Percentiles rank a stretch among this genome's conserved stretches.
These are phyloP conservation scores for Neoscelio sp. DNA, from an alignment of 2,888 invertebrate genomes.

Conservation along the genomic window DNA sequence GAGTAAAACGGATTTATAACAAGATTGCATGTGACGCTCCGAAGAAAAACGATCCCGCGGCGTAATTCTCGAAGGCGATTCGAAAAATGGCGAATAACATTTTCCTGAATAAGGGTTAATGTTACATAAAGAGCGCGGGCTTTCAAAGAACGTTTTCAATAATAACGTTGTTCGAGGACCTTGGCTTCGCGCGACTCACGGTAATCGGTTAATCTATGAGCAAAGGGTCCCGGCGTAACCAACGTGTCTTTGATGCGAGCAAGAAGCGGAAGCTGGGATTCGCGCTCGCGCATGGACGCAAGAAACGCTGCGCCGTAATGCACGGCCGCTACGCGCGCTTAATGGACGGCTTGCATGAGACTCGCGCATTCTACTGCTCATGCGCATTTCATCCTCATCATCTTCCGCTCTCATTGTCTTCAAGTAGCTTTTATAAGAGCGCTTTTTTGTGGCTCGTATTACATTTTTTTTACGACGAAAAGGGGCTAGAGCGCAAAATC, in stretches of 20 bases:
- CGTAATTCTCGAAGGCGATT: conserved; percentile 13
- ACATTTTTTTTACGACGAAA: too few species aligned
- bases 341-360: conserved; percentile 63
- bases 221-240: conserved; percentile 56
- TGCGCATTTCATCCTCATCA: conserved; percentile 34
- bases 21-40: conserved; percentile 20
- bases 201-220: conserved; percentile 62
- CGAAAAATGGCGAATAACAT: conserved; percentile 34
- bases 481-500: too few species aligned
- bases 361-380: conserved; percentile 40
- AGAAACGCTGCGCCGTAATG: conserved; percentile 63
- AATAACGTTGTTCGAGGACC: conserved; percentile 29
- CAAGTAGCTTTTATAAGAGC: too few species aligned
- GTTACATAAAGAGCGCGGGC: conserved; percentile 25
- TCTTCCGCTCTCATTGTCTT: conserved; percentile 30
- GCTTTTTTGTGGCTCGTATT: too few species aligned
- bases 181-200: conserved; percentile 47
- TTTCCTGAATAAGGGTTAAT: conserved; percentile 42
- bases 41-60: conserved; percentile 33
- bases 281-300: conserved; percentile 32
- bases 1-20: conserved; percentile 25
- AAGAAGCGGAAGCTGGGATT: conserved; percentile 60
- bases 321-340: conserved; percentile 53
- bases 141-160: conserved; percentile 38
- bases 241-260: conserved; percentile 56